Evolutionary conservation across 1,140 invertebrate species (phyloP).

Genomic region (Physella acuta): DNA sequence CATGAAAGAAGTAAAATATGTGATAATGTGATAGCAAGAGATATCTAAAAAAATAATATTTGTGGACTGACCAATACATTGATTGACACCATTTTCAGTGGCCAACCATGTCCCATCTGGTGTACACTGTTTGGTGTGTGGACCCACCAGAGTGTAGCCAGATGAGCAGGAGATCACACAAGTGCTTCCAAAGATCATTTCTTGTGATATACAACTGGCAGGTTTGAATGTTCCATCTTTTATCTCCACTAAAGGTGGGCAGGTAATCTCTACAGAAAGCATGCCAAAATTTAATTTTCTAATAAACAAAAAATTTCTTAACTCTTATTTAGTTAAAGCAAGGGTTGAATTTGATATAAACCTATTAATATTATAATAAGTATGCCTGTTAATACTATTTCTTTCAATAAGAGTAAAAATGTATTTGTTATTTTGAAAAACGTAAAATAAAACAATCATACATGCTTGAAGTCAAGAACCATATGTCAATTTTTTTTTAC

Average conservation of each 20-base stretch:
- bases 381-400: too few species aligned
- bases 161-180: slow-evolving; percentile 57
- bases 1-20: background rate
- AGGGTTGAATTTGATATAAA: too few species aligned
- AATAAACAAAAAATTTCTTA: too few species aligned
- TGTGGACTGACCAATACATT: slow-evolving; percentile 47
- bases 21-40: too few species aligned
- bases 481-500: too few species aligned
- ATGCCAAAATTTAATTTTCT: too few species aligned
- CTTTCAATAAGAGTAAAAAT: too few species aligned
- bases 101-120: slow-evolving; percentile 59
- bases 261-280: slow-evolving; percentile 53
- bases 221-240: slow-evolving; percentile 48
- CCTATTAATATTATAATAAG: too few species aligned
- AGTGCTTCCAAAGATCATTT: slow-evolving; percentile 52
- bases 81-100: slow-evolving; percentile 37
- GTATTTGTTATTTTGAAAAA: slow-evolving; percentile 8
- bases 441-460: background rate
- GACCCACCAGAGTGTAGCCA: slow-evolving; percentile 59
- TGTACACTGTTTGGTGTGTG: slow-evolving; percentile 56
- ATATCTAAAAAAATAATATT: background rate
- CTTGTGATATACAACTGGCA: slow-evolving; percentile 41
- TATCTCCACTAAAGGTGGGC: slow-evolving; percentile 44
- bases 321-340: too few species aligned
- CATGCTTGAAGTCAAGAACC: slow-evolving; percentile 3